phyloP scores from a whole-genome alignment of 1,140 invertebrate species.

The Babylonia areolata region DNA sequence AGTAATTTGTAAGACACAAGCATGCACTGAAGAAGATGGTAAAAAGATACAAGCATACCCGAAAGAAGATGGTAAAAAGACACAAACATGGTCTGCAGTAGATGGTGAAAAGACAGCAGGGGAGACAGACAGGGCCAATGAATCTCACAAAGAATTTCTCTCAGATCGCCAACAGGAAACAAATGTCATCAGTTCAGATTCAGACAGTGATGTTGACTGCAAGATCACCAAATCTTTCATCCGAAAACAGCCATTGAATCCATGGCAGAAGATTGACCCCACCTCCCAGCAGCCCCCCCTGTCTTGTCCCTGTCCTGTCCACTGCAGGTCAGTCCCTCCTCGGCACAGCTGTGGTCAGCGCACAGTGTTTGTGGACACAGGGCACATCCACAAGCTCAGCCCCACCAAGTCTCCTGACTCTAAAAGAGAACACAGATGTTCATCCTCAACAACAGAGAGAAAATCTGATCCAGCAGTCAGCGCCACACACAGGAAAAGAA shows the following conservation, averaged over 20 bases:
- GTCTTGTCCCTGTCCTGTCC: background rate
- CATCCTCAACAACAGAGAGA: background rate
- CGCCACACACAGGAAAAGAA: background rate
- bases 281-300: background rate
- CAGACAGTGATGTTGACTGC: conserved; percentile 14
- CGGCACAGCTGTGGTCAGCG: too few species aligned
- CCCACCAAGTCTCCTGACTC: background rate
- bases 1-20: background rate
- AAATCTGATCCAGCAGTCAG: background rate
- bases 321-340: too few species aligned
- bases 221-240: background rate
- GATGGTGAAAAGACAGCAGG: background rate
- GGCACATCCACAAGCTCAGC: background rate
- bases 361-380: background rate
- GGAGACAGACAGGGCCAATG: background rate
- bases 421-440: background rate
- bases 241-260: background rate
- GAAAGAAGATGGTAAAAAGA: background rate
- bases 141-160: background rate
- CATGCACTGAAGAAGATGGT: too few species aligned
- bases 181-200: background rate
- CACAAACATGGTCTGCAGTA: background rate
- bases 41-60: background rate
- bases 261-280: background rate
- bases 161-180: background rate